Conservation (phyloP, 2,888 invertebrate genomes). For the Caenorhabditis sp. region DNA sequence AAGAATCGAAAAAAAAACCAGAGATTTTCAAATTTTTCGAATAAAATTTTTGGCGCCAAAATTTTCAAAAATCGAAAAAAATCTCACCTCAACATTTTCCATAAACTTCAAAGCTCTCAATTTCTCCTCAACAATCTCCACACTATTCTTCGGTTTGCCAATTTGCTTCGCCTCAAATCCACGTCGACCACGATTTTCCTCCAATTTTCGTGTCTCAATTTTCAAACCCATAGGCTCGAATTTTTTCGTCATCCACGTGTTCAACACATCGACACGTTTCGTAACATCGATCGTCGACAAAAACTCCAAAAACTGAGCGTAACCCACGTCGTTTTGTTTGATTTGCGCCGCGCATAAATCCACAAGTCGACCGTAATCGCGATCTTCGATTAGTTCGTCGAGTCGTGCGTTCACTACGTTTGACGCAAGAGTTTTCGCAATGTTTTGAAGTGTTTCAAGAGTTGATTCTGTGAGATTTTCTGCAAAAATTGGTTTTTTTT, state of each 20-base stretch:
- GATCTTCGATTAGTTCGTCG: constrained; percentile 31
- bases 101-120: constrained; percentile 44
- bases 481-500: background rate
- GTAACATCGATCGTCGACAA: constrained; percentile 42
- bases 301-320: constrained; percentile 46
- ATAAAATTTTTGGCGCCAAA: background rate
- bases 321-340: constrained; percentile 22
- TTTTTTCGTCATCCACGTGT: constrained; percentile 41
- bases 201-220: no score
- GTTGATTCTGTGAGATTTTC: constrained; percentile 6
- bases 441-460: constrained; percentile 9
- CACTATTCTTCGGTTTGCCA: constrained; percentile 13
- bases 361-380: constrained; percentile 30
- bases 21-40: constrained; percentile 1
- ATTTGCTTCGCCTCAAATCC: constrained; percentile 5
- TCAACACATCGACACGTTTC: constrained; percentile 47
- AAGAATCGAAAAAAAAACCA: background rate
- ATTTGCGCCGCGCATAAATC: constrained; percentile 38
- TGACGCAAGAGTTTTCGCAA: constrained; percentile 12
- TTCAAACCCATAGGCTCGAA: background rate
- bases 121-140: constrained; percentile 47
- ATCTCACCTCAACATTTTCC: constrained; percentile 25
- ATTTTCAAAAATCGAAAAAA: constrained; percentile 21
- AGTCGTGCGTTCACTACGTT: background rate
- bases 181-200: background rate